Conservation (phyloP, 2,113 vertebrate genomes). For the Sclerurus mexicanus region DNA sequence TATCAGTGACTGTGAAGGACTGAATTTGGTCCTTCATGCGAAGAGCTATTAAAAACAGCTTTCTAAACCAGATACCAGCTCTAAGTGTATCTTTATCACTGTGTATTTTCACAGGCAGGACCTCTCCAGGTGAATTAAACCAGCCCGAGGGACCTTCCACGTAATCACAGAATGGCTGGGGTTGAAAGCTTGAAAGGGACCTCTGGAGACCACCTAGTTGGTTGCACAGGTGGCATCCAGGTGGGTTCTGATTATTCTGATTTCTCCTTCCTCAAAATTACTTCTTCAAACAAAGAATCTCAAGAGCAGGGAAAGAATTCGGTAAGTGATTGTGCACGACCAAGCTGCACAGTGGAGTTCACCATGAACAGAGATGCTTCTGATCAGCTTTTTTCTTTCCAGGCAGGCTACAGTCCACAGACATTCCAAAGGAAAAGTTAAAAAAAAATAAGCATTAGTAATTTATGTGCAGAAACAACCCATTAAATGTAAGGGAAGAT, state of each 20-base stretch:
- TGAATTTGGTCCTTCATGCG: background rate
- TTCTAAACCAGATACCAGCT: background rate
- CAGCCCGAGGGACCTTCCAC: background rate
- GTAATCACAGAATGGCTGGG: background rate
- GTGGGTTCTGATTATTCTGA: no score
- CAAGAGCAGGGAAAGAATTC: background rate
- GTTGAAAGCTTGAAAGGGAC: background rate
- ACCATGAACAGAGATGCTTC: background rate
- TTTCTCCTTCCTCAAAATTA: background rate
- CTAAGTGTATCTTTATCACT: background rate
- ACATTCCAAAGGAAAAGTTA: background rate
- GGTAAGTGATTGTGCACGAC: background rate
- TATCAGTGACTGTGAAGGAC: background rate
- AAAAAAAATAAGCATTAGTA: accelerated
- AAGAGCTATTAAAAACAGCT: background rate
- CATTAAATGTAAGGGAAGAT: background rate
- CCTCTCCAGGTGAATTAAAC: background rate
- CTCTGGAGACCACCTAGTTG: background rate
- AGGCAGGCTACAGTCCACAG: background rate
- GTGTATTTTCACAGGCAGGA: background rate
- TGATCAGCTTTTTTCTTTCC: background rate
- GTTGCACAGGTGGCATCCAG: background rate
- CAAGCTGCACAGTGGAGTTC: background rate
- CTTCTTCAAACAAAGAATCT: background rate
- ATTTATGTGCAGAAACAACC: background rate